Evolutionary conservation across 2,113 vertebrate species (phyloP).

Genomic region (Pelecanoides urinatrix): DNA sequence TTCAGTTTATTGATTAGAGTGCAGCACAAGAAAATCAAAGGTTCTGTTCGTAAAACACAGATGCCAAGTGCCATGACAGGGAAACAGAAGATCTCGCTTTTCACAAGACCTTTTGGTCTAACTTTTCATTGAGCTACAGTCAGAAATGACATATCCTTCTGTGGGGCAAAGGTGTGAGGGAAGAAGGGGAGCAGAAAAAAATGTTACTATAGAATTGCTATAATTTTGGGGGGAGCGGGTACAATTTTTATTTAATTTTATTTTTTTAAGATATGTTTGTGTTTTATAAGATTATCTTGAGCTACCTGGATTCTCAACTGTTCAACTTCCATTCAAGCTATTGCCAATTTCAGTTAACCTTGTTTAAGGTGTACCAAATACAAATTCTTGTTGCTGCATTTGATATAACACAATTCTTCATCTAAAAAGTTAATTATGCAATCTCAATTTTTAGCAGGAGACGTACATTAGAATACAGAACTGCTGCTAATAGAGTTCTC

Average conservation of each 20-base stretch:
- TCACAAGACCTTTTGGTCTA: neutral
- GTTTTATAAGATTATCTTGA: neutral
- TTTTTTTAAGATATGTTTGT: neutral
- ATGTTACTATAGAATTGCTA: neutral
- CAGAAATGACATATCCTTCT: neutral
- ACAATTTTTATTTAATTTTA: neutral
- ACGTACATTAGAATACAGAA: neutral
- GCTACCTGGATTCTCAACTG: neutral
- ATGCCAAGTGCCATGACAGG: neutral
- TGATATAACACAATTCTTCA: neutral
- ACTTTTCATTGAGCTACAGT: neutral
- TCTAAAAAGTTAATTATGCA: neutral
- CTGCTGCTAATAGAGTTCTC: neutral
- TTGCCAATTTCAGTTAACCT: neutral
- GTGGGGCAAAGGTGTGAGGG: neutral
- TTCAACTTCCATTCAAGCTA: neutral
- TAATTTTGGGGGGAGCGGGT: accelerated
- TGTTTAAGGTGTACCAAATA: neutral
- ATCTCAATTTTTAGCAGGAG: slow-evolving; percentile 21
- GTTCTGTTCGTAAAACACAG: neutral
- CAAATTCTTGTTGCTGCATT: neutral
- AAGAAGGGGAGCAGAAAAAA: neutral
- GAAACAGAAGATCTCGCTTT: neutral
- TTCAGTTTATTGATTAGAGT: neutral
- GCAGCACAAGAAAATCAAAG: neutral